Evolutionary conservation across 2,113 vertebrate species (phyloP).

Genomic region (Pelmatolapia mariae): DNA sequence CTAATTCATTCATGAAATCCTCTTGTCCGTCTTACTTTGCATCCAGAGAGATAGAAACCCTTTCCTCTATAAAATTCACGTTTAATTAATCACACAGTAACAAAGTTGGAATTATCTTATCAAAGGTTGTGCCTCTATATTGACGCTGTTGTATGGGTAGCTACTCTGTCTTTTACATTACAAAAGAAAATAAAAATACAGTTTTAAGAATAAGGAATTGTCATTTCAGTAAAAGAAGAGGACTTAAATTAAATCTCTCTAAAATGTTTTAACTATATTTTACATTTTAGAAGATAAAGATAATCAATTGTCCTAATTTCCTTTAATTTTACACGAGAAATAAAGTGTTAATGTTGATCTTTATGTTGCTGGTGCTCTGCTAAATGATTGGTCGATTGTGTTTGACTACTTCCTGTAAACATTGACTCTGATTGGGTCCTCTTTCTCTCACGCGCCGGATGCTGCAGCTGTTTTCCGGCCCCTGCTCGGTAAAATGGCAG

Average conservation of each 20-base stretch:
- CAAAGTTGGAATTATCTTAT: not conserved
- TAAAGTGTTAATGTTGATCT: rapidly evolving
- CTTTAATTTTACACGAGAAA: not conserved
- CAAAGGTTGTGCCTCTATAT: rapidly evolving
- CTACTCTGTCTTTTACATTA: not conserved
- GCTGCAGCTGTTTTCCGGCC: not conserved
- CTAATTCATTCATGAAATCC: not conserved
- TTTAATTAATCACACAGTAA: not conserved
- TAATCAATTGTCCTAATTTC: rapidly evolving
- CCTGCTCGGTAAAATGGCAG: conserved; percentile 56
- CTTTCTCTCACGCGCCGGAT: conserved; percentile 10
- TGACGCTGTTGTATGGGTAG: not conserved
- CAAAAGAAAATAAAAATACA: not conserved
- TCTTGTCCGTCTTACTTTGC: not conserved
- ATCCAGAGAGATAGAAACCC: not conserved
- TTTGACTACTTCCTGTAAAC: conserved; percentile 22
- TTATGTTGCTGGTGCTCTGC: not conserved
- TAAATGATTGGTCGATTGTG: not conserved
- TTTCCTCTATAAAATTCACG: not conserved
- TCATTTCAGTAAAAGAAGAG: not conserved
- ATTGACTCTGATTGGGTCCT: conserved; percentile 34
- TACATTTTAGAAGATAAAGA: not conserved
- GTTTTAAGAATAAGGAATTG: not conserved
- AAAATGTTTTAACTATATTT: not conserved
- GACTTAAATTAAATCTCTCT: not conserved